Evolutionary conservation across 2,888 invertebrate species (phyloP).

Genomic region (Altica lythri): DNA sequence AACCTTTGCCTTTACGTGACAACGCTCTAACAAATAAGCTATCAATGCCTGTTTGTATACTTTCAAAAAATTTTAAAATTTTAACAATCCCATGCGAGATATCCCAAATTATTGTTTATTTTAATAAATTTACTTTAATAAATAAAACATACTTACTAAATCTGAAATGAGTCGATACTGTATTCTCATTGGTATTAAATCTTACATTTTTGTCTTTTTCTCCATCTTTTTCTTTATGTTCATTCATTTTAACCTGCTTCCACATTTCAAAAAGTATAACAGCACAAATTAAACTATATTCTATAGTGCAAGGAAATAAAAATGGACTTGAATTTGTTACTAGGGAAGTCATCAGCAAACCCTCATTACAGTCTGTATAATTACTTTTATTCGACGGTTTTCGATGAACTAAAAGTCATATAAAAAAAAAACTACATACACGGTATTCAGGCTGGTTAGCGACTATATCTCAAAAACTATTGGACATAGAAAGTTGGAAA

Average conservation of each 20-base stretch:
- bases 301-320: conserved; percentile 92
- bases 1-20: no score
- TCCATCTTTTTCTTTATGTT: conserved; percentile 14
- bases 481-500: no score
- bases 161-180: conserved; percentile 34
- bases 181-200: conserved; percentile 23
- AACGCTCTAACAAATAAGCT: no score
- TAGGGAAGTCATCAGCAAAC: conserved; percentile 81
- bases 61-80: no score
- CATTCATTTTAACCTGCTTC: conserved; percentile 62
- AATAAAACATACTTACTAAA: conserved; percentile 37
- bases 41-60: no score
- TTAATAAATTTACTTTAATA: neutral
- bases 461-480: no score
- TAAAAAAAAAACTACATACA: no score
- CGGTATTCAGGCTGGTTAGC: no score
- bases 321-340: conserved; percentile 60
- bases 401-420: no score
- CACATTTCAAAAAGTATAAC: conserved; percentile 97
- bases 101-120: no score
- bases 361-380: conserved; percentile 45
- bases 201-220: conserved; percentile 24
- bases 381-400: no score
- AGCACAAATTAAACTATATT: conserved; percentile 95
- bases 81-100: no score